A percentile compares a stretch with the other conserved stretches of the same genome.
Conservation (phyloP, 2,888 invertebrate genomes). For the Lypha dubia region DNA sequence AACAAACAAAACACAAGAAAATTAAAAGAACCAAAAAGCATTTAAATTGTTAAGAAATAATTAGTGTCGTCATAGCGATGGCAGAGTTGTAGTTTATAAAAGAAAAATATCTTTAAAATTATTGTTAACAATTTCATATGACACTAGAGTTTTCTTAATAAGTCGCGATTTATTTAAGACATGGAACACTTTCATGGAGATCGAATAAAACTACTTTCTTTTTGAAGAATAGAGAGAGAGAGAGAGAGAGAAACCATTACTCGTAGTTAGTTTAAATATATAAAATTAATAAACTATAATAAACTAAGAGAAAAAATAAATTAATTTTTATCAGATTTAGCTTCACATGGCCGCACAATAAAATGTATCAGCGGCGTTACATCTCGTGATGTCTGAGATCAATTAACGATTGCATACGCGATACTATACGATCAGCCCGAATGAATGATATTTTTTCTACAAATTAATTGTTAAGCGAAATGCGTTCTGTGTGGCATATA, state of each 20-base stretch:
- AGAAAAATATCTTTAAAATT: slow-evolving; percentile 10
- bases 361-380: too few species aligned
- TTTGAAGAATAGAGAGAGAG: neutral
- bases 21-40: slow-evolving; percentile 29
- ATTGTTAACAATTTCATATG: neutral
- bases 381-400: too few species aligned
- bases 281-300: too few species aligned
- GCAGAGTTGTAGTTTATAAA: slow-evolving; percentile 6
- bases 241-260: too few species aligned
- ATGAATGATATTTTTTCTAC: too few species aligned
- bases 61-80: slow-evolving; percentile 22
- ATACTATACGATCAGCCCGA: too few species aligned
- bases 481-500: too few species aligned
- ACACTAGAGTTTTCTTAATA: slow-evolving; percentile 27
- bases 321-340: neutral
- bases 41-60: slow-evolving; percentile 71
- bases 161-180: slow-evolving; percentile 11
- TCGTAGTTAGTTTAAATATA: too few species aligned
- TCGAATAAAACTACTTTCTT: neutral
- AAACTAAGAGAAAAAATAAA: neutral
- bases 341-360: too few species aligned
- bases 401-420: too few species aligned
- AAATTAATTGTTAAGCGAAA: too few species aligned
- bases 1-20: neutral
- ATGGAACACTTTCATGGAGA: slow-evolving; percentile 21